Conservation (phyloP, 2,113 vertebrate species). For the Platysteira castanea region DNA sequence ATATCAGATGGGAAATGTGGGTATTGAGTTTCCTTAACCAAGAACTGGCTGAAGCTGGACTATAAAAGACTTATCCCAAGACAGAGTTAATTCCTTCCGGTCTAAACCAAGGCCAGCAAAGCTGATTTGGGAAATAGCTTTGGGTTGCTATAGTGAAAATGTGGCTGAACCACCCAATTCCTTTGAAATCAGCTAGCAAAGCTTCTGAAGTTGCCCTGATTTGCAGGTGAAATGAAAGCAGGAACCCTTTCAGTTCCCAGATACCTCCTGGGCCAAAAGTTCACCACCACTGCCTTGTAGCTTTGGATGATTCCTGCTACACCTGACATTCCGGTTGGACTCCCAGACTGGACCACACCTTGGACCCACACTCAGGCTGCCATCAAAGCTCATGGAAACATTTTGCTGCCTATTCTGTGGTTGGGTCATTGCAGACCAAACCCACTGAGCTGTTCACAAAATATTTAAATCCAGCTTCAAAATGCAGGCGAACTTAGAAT, state of each 20-base stretch:
- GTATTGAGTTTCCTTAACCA: not conserved
- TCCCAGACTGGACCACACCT: not conserved
- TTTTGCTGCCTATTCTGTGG: not conserved
- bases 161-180: not conserved
- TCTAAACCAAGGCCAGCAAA: not conserved
- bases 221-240: not conserved
- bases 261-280: not conserved
- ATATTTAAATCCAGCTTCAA: not conserved
- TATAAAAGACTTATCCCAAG: not conserved
- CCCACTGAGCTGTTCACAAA: not conserved
- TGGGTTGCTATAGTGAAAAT: not conserved
- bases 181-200: not conserved
- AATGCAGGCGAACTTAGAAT: not conserved
- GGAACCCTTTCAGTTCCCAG: not conserved
- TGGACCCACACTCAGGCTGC: not conserved
- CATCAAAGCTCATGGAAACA: not conserved
- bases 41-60: not conserved
- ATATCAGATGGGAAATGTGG: not conserved
- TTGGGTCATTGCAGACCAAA: not conserved
- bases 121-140: not conserved
- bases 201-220: not conserved
- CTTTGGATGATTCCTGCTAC: not conserved
- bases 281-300: fast-evolving
- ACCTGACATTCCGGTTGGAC: not conserved
- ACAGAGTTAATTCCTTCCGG: not conserved